Percentiles rank a stretch among this genome's conserved stretches.
phyloP scores from a whole-genome alignment of 2,113 vertebrate genomes.

The Peromyscus polionotus region DNA sequence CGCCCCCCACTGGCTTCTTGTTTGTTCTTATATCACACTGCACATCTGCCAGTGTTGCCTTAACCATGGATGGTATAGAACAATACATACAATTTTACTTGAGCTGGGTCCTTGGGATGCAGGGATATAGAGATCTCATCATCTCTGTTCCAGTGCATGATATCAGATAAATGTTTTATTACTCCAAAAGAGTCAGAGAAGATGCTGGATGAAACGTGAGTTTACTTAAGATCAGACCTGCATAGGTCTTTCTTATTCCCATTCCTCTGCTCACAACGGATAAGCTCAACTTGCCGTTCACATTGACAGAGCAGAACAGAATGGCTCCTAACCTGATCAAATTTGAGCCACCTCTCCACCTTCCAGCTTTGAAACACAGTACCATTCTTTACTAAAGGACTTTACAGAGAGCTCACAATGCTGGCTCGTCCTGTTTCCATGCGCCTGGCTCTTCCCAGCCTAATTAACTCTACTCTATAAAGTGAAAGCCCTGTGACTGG shows the following conservation, averaged over 20 bases:
- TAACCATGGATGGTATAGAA: background rate
- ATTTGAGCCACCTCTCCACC: background rate
- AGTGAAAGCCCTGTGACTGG: background rate
- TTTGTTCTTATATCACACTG: background rate
- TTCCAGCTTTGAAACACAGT: background rate
- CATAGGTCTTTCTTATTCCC: background rate
- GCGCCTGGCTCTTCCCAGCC: background rate
- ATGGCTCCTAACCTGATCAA: background rate
- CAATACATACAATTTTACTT: background rate
- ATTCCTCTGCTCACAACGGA: background rate
- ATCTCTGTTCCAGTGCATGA: background rate
- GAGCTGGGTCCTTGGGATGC: background rate
- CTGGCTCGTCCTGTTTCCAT: background rate
- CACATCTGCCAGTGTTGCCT: background rate
- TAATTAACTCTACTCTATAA: background rate
- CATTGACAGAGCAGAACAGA: background rate
- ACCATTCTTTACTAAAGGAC: background rate
- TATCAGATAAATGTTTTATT: background rate
- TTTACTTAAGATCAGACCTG: background rate
- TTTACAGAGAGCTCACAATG: background rate
- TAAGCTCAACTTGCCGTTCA: background rate
- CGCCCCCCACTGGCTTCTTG: background rate
- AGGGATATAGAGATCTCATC: background rate
- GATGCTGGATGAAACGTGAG: accelerated
- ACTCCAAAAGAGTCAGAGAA: background rate